phyloP scores from a whole-genome alignment of 2,888 invertebrate species.

The Sisyra terminalis region DNA sequence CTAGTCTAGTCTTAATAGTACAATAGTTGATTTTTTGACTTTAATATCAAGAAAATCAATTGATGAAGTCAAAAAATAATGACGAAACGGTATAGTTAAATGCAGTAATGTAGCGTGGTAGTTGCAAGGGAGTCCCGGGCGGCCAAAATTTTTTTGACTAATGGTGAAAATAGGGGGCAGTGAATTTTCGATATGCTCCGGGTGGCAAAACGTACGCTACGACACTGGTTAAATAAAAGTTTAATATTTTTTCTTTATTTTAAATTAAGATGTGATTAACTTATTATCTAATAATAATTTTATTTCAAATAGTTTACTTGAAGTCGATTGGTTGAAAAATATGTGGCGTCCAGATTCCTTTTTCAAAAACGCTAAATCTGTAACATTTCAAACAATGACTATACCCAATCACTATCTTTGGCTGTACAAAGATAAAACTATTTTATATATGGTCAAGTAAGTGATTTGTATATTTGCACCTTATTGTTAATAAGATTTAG shows the following conservation, averaged over 20 bases:
- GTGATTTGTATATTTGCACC: constrained; percentile 16
- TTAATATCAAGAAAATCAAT: too few relatives aligned
- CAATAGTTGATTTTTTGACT: too few relatives aligned
- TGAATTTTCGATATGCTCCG: too few relatives aligned
- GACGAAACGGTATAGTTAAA: too few relatives aligned
- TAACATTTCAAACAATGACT: constrained; percentile 88
- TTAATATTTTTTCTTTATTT: not conserved
- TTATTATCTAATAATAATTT: constrained; percentile 3
- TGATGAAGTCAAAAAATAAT: too few relatives aligned
- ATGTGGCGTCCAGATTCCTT: constrained; percentile 92
- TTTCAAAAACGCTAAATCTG: constrained; percentile 86
- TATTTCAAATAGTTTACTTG: constrained; percentile 41
- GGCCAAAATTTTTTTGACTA: too few relatives aligned
- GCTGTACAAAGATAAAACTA: constrained; percentile 75
- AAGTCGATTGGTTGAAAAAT: constrained; percentile 81
- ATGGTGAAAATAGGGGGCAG: too few relatives aligned
- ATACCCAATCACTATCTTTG: constrained; percentile 89
- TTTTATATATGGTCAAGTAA: constrained; percentile 74
- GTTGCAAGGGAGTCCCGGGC: too few relatives aligned
- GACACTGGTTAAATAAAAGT: too few relatives aligned
- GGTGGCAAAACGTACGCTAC: too few relatives aligned
- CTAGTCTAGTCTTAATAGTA: too few relatives aligned
- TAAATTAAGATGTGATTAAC: constrained; percentile 6
- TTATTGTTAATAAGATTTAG: not conserved
- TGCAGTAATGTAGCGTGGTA: too few relatives aligned